phyloP scores from a whole-genome alignment of 1,140 invertebrate species.

The Zeugodacus cucurbitae region DNA sequence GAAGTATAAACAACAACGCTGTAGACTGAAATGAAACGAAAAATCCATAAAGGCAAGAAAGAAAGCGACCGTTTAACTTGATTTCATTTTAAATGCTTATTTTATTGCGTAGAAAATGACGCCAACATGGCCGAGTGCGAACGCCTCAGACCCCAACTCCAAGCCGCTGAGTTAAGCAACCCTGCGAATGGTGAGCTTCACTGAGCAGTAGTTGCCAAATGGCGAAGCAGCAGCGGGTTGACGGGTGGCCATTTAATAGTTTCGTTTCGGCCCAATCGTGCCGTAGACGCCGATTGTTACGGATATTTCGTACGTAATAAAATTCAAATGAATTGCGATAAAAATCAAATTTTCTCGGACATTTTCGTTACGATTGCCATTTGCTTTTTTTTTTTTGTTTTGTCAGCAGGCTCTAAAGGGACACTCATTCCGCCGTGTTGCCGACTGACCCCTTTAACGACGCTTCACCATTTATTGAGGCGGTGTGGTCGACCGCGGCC shows the following conservation, averaged over 20 bases:
- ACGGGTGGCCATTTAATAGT: constrained; percentile 23
- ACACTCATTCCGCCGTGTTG: not conserved
- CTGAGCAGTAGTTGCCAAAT: constrained; percentile 17
- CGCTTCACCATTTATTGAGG: not conserved
- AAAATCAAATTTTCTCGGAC: constrained; percentile 64
- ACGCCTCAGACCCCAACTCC: not conserved
- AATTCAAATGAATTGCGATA: constrained; percentile 66
- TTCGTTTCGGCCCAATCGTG: not conserved
- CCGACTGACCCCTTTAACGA: not conserved
- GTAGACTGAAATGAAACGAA: constrained; percentile 36
- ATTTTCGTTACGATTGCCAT: constrained; percentile 45
- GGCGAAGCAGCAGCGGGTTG: not conserved
- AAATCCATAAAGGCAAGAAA: constrained; percentile 16
- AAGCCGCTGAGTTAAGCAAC: not conserved
- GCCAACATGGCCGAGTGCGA: constrained; percentile 63
- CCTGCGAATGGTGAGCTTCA: not conserved
- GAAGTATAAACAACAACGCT: not conserved
- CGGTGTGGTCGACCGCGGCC: too few relatives aligned
- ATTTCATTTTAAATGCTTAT: constrained; percentile 65
- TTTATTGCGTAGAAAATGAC: constrained; percentile 66
- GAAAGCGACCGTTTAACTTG: constrained; percentile 56
- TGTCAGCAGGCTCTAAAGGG: not conserved
- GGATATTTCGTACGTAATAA: constrained; percentile 58
- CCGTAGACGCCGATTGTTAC: not conserved
- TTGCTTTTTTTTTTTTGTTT: not conserved